Evolutionary conservation across 1,140 invertebrate genomes (phyloP).

Genomic region (Lethrus apterus): DNA sequence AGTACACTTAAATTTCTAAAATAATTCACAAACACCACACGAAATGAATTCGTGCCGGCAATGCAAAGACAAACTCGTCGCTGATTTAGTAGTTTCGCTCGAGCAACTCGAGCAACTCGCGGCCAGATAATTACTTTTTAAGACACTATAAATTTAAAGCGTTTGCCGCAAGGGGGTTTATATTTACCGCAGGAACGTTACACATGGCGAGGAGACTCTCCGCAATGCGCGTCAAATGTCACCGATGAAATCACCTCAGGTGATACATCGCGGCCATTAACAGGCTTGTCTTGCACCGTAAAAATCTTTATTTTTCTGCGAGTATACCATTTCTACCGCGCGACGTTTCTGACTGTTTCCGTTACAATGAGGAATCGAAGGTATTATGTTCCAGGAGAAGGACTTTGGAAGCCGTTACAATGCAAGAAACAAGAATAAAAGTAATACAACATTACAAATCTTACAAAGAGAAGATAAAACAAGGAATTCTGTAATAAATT

Average conservation of each 20-base stretch:
- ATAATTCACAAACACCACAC: too few relatives aligned
- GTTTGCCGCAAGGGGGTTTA: constrained; percentile 21
- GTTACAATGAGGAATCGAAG: too few relatives aligned
- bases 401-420: too few relatives aligned
- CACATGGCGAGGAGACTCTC: constrained; percentile 3
- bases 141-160: constrained; percentile 29
- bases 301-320: neutral
- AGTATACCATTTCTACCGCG: neutral
- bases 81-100: constrained; percentile 26
- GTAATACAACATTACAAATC: too few relatives aligned
- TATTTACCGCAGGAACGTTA: constrained; percentile 17
- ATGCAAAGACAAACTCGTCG: constrained; percentile 8
- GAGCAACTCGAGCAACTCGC: constrained; percentile 9
- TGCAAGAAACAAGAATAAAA: too few relatives aligned
- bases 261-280: too few relatives aligned
- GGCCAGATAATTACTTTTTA: constrained; percentile 29
- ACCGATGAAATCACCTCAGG: too few relatives aligned
- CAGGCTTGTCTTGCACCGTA: neutral
- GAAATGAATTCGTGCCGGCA: constrained; percentile 9
- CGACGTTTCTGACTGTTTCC: too few relatives aligned
- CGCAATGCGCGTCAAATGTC: constrained; percentile 1
- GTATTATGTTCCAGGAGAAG: too few relatives aligned
- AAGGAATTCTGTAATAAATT: too few relatives aligned
- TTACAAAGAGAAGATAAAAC: too few relatives aligned
- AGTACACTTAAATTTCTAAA: too few relatives aligned